phyloP scores from a whole-genome alignment of 2,113 vertebrate genomes.

The Narcine bancroftii region DNA sequence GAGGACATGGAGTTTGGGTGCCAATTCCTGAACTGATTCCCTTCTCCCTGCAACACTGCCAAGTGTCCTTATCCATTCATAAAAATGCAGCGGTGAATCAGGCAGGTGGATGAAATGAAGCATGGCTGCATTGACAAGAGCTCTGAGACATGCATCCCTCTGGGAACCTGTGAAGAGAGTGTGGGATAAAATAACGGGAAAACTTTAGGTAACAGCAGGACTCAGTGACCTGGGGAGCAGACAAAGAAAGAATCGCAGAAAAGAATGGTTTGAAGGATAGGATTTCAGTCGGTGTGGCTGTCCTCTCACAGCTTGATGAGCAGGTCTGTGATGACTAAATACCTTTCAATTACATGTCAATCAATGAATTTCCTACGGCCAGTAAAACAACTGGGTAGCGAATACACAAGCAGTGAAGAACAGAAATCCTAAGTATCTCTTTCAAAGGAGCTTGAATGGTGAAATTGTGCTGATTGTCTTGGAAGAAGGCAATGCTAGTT shows the following conservation, averaged over 20 bases:
- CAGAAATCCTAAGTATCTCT: neutral
- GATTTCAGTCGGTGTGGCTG: conserved; percentile 2
- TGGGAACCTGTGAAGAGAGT: neutral
- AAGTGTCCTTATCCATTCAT: neutral
- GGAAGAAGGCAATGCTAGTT: neutral
- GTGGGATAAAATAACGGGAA: conserved; percentile 11
- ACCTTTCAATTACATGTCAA: conserved; percentile 51
- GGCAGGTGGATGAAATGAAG: neutral
- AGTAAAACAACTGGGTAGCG: neutral
- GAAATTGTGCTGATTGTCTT: neutral
- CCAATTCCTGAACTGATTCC: too few species aligned
- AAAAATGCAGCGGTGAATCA: neutral
- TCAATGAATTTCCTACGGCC: neutral
- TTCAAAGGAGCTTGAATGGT: neutral
- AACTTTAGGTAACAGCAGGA: neutral
- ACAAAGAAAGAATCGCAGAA: neutral
- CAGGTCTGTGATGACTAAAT: conserved; percentile 41
- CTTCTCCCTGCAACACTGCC: too few species aligned
- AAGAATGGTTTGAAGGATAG: neutral
- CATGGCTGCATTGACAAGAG: neutral
- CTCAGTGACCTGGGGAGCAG: conserved; percentile 40
- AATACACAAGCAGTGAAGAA: neutral
- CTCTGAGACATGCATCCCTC: neutral
- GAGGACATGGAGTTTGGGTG: too few species aligned
- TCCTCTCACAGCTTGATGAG: conserved; percentile 46